A percentile compares a stretch with the other conserved stretches of the same genome.
Conservation (phyloP, 2,113 vertebrate species). For the Osmerus eperlanus region DNA sequence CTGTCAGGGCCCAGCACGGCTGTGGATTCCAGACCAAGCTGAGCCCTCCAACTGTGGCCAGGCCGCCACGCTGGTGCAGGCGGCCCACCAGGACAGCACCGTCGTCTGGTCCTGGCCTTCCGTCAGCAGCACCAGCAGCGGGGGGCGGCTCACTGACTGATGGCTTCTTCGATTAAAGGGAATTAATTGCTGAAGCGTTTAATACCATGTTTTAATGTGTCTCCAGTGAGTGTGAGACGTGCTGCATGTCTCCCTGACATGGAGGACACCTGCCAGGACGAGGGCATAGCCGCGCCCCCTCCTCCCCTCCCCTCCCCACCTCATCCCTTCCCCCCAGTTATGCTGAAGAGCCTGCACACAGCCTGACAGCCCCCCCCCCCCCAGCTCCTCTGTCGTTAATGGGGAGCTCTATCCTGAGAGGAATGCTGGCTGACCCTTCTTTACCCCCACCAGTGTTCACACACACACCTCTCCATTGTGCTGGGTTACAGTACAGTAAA, state of each 20-base stretch:
- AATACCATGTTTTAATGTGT: conserved; percentile 48
- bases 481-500: conserved; percentile 51
- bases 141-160: conserved; percentile 50
- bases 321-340: no score
- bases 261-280: conserved; percentile 25
- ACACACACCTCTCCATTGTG: conserved; percentile 12
- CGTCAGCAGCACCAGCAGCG: not conserved
- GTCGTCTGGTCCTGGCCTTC: no score
- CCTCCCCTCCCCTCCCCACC: not conserved
- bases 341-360: not conserved
- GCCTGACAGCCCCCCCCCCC: conserved; percentile 13
- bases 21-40: no score
- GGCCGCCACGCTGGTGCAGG: no score
- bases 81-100: no score
- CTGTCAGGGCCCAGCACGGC: not conserved
- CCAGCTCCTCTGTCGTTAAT: not conserved
- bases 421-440: conserved; percentile 4
- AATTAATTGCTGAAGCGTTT: conserved; percentile 59
- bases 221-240: conserved; percentile 42
- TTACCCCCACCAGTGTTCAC: conserved; percentile 13
- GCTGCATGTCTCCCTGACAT: conserved; percentile 29
- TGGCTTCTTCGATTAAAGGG: conserved; percentile 58
- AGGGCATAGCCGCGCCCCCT: not conserved
- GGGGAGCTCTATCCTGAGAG: conserved; percentile 12
- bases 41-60: no score